Conservation (phyloP, 2,113 vertebrate species). For the Megaceryle maxima region DNA sequence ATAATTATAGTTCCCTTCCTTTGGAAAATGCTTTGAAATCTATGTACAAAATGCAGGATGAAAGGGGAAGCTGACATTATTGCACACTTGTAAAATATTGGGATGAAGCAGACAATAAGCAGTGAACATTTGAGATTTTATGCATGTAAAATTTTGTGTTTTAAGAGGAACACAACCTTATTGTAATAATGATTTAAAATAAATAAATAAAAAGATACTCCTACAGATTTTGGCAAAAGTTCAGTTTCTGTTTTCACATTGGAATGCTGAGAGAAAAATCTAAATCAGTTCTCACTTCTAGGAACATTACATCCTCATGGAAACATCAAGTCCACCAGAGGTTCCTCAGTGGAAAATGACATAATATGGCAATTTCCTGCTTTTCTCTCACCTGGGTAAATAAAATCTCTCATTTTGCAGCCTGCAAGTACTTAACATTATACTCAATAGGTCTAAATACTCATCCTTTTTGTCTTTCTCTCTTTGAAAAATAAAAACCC, state of each 20-base stretch:
- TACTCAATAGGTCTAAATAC: background rate
- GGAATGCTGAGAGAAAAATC: constrained; percentile 4
- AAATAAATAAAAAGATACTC: background rate
- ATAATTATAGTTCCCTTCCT: constrained; percentile 47
- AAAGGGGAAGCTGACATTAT: constrained; percentile 21
- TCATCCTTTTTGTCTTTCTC: background rate
- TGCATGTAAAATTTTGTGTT: background rate
- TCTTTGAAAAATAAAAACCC: background rate
- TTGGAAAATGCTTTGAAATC: constrained; percentile 44
- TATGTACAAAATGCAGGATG: background rate
- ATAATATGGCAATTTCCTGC: constrained; percentile 38
- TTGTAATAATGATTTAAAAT: background rate
- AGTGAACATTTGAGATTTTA: background rate
- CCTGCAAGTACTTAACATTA: background rate
- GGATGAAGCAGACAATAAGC: constrained; percentile 5
- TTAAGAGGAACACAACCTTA: background rate
- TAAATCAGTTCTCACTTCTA: constrained; percentile 49
- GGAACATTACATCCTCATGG: background rate
- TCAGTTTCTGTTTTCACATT: background rate
- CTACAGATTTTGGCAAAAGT: background rate
- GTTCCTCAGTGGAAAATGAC: constrained; percentile 16
- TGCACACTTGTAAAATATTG: constrained; percentile 3
- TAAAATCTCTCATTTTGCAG: background rate
- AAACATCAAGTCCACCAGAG: constrained; percentile 8
- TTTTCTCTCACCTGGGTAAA: constrained; percentile 20